phyloP scores from a whole-genome alignment of 2,113 vertebrate species.

The Sakesphorus luctuosus region DNA sequence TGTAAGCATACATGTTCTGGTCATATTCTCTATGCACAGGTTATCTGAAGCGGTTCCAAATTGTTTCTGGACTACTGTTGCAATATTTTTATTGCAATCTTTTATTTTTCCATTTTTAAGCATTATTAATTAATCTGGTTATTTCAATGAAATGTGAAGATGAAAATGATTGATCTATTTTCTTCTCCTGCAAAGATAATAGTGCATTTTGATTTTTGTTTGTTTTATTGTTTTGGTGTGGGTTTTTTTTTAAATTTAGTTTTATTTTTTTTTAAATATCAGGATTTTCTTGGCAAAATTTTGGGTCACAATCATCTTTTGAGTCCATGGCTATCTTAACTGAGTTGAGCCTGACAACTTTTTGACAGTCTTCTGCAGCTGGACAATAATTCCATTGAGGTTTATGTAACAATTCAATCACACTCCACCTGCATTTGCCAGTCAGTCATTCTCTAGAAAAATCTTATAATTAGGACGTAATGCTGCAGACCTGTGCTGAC shows the following conservation, averaged over 20 bases:
- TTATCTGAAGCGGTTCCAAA: not conserved
- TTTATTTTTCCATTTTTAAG: not conserved
- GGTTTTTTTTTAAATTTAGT: not conserved
- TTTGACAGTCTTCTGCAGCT: not conserved
- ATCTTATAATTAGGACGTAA: not conserved
- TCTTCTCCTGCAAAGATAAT: not conserved
- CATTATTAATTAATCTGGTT: not conserved
- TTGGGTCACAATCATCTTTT: not conserved
- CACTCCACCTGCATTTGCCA: not conserved
- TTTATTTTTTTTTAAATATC: not conserved
- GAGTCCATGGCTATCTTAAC: not conserved
- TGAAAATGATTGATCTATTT: not conserved
- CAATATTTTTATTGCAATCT: not conserved
- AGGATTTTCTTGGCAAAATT: not conserved
- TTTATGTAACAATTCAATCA: not conserved
- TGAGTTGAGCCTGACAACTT: not conserved
- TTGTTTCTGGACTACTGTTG: not conserved
- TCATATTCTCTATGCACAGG: not conserved
- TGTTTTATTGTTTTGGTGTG: not conserved
- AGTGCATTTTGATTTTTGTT: rapidly evolving
- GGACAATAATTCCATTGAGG: not conserved
- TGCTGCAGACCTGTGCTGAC: not conserved
- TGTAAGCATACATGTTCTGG: not conserved
- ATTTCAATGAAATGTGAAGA: not conserved
- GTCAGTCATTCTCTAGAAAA: not conserved